These are phyloP conservation scores for Apteryx owenii DNA, from an alignment of 2,113 vertebrate species.

Conservation along the genomic window DNA sequence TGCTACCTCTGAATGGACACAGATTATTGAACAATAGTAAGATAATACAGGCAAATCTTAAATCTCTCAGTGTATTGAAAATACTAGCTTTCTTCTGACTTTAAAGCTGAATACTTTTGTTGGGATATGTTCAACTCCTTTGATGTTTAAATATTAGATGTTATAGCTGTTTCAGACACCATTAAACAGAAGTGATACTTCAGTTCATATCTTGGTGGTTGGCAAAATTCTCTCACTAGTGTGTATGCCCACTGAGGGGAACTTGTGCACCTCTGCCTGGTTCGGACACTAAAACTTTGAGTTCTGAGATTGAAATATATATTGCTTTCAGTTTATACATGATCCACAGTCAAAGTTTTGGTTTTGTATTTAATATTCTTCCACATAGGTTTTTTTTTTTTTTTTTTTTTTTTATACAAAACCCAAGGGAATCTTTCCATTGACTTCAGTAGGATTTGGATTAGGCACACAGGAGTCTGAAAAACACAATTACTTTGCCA, in stretches of 20 bases:
- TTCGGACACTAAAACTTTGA: background rate
- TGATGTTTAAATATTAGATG: slow-evolving; percentile 25
- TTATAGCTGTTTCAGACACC: slow-evolving; percentile 1
- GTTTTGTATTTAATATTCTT: background rate
- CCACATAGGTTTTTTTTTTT: background rate
- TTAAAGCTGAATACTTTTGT: slow-evolving; percentile 13
- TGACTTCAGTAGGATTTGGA: background rate
- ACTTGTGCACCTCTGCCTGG: background rate
- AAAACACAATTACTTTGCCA: background rate
- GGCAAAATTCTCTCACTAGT: background rate
- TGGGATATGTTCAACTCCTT: background rate
- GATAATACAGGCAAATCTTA: slow-evolving; percentile 9
- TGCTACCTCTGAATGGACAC: background rate
- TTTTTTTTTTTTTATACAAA: background rate
- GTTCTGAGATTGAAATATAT: background rate
- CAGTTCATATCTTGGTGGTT: background rate
- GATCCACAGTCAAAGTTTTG: background rate
- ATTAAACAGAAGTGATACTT: background rate
- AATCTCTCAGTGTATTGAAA: background rate
- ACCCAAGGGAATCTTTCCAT: background rate
- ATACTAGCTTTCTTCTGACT: background rate
- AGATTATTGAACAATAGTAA: slow-evolving; percentile 13
- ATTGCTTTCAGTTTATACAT: background rate
- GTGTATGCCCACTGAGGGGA: background rate
- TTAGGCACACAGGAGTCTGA: background rate